A percentile compares a stretch with the other conserved stretches of the same genome.
These are phyloP conservation scores for Holothuria leucospilota DNA, from an alignment of 53 echinoderm and acorn worm genomes.

Conservation along the genomic window DNA sequence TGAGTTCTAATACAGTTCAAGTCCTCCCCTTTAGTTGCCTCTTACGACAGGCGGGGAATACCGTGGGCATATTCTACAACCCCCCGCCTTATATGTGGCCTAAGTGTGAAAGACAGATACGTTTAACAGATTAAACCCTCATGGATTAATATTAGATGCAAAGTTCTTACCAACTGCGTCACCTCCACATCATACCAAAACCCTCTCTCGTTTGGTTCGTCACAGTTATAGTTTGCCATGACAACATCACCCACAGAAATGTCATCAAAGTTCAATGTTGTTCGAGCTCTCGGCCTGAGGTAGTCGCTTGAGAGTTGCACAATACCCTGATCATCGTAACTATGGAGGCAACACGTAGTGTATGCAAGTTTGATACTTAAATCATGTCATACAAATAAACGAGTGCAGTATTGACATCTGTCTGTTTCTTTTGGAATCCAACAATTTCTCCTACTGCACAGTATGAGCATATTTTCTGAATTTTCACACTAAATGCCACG, in stretches of 20 bases:
- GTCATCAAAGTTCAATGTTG: constrained; percentile 68
- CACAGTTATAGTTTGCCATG: constrained; percentile 98
- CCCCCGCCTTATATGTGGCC: too few species aligned
- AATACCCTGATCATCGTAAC: constrained; percentile 90
- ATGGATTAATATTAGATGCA: too few species aligned
- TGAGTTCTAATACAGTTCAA: too few species aligned
- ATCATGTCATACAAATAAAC: neutral
- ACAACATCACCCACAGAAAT: constrained; percentile 74
- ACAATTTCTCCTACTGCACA: too few species aligned
- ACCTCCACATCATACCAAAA: constrained; percentile 96
- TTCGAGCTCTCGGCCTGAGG: constrained; percentile 87
- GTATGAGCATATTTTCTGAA: too few species aligned
- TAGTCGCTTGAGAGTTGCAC: constrained; percentile 78
- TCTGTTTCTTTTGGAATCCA: neutral
- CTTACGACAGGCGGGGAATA: too few species aligned
- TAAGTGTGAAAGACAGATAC: too few species aligned
- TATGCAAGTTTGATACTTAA: too few species aligned
- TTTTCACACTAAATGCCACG: too few species aligned
- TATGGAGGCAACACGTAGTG: neutral
- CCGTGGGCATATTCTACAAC: too few species aligned
- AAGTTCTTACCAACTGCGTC: constrained; percentile 72
- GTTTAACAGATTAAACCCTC: too few species aligned
- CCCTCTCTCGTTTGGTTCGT: constrained; percentile 87
- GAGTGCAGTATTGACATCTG: neutral
- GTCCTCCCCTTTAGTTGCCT: too few species aligned